Conservation (phyloP, 1,140 invertebrate species). For the Apocrypta bakeri region DNA sequence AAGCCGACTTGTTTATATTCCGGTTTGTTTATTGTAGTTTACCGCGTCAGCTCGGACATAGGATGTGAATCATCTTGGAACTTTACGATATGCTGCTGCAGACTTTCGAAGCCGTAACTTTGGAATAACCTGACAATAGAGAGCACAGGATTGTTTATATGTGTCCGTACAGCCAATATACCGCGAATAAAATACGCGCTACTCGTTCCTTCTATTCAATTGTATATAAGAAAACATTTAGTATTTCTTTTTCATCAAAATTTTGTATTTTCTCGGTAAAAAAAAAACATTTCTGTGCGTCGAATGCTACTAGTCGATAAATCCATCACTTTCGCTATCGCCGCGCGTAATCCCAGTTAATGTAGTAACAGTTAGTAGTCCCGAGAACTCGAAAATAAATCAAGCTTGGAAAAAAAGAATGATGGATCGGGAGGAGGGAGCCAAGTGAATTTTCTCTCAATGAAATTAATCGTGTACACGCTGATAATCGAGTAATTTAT, state of each 20-base stretch:
- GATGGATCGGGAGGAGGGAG: conserved; percentile 1
- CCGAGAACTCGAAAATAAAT: conserved; percentile 4
- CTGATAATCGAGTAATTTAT: conserved; percentile 40
- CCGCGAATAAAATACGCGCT: too few relatives aligned
- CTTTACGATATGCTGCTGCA: neutral
- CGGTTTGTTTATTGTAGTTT: neutral
- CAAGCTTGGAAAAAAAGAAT: neutral
- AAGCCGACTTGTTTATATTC: neutral
- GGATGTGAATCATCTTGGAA: neutral
- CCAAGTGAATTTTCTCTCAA: conserved; percentile 29
- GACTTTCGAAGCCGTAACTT: neutral
- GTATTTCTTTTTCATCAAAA: neutral
- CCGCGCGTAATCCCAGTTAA: neutral
- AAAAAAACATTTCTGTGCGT: neutral
- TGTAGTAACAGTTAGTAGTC: neutral
- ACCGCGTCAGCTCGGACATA: neutral
- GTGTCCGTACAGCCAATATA: neutral
- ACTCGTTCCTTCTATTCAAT: neutral
- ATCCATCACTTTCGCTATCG: neutral
- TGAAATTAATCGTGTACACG: conserved; percentile 21
- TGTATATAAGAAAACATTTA: neutral
- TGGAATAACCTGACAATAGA: neutral
- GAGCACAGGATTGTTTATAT: neutral
- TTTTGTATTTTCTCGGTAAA: neutral
- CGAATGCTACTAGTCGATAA: neutral